Evolutionary conservation across 2,113 vertebrate species (phyloP), one percentile per base, ranked within the genome.

Genomic region (Bufo gargarizans): DNA sequence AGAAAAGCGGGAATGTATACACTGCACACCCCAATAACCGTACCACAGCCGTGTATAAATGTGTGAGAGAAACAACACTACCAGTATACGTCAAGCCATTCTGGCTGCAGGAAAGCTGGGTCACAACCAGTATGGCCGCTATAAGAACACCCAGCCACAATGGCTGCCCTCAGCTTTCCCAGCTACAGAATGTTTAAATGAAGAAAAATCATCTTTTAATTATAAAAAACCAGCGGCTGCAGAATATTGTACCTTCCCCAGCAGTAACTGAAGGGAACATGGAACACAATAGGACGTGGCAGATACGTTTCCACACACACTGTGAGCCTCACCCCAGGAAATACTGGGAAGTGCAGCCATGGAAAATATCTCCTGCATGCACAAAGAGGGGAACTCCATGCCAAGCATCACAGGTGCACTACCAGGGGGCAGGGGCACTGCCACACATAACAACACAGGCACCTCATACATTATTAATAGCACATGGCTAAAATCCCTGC

Each of bases 331-430:
- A 49, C 80, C 80, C 59, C 3, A 63, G 33, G 59, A 65, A 82
- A 61, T 17, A 82, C 33, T 12, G 78, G 56, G 11, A 58, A 58
- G 58, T 45, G 79, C 58, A 47, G 43, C 58, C 14, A 63, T 82
- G 79, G 81, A 69, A 69, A 83, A 82, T 63, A 81, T 58, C 58
- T 82, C 79, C 14, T 58, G 47, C 58, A 81, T 47, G 14, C 14
- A 61, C 79, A 81, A 16, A 63, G 33, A 63, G 58, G 59, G 79
- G 53, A 82, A 67, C 17, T 67, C 61, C 81, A 63, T 86, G 72
- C 84, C 84, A 86, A 63, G 56, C 67, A 85, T 33, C 74, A 86
- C 84, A 86, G 72, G 84, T 86, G 84, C 81, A 67, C 10, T 67
- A 20, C 45, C 59, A 82, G 80, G 17, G 71, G 80, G 58, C 33